Percentiles rank a stretch among this genome's conserved stretches.
Conservation (phyloP, 2,113 vertebrate genomes). For the Alectura lathami region DNA sequence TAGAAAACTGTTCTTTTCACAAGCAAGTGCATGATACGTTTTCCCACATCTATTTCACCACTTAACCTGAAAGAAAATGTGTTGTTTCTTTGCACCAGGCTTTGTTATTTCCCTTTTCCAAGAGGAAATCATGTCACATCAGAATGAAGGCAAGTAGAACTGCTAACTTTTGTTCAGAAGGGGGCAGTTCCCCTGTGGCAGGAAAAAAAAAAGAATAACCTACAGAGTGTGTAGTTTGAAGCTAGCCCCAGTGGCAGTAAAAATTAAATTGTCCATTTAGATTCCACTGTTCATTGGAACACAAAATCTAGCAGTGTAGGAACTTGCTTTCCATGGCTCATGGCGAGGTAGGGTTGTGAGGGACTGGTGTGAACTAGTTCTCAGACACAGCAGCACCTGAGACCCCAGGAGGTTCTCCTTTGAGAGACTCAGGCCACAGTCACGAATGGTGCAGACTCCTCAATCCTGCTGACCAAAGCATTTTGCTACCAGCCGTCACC, state of each 20-base stretch:
- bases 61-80: not conserved
- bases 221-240: not conserved
- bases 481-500: not conserved
- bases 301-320: not conserved
- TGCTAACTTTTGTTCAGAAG: not conserved
- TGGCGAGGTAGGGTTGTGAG: not conserved
- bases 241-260: not conserved
- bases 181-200: not conserved
- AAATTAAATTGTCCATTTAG: not conserved
- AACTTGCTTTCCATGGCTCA: not conserved
- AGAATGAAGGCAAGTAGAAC: not conserved
- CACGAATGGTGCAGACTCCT: not conserved
- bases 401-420: not conserved
- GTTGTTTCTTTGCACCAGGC: not conserved
- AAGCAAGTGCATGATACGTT: not conserved
- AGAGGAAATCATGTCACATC: not conserved
- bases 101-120: not conserved
- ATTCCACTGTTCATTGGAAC: constrained; percentile 8
- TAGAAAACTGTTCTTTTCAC: not conserved
- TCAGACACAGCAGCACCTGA: not conserved
- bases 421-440: not conserved
- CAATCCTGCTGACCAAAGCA: not conserved
- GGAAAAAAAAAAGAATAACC: not conserved
- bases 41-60: not conserved
- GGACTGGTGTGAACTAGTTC: not conserved